Conservation (phyloP, 2,797 vertebrate species). For the Epinephelus coioides region DNA sequence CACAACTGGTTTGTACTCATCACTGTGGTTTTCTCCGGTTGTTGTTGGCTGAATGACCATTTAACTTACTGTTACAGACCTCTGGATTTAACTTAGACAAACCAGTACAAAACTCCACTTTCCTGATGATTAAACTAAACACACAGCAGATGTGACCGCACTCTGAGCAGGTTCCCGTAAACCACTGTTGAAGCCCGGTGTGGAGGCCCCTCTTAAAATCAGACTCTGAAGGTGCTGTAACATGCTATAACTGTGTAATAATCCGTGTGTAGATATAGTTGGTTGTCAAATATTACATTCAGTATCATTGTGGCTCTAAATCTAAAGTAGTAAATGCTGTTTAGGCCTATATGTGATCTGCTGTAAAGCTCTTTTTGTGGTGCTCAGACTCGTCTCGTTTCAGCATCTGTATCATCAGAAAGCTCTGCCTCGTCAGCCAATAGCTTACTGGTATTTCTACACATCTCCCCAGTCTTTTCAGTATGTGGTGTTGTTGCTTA, state of each 20-base stretch:
- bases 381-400: conserved; percentile 11
- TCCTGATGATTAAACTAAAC: background rate
- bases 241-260: conserved; percentile 64
- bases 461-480: background rate
- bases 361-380: conserved; percentile 35
- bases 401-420: background rate
- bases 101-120: background rate
- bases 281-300: conserved; percentile 63
- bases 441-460: background rate
- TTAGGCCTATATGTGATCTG: conserved; percentile 50
- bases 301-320: conserved; percentile 56
- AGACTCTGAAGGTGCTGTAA: conserved; percentile 47
- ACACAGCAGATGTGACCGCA: background rate
- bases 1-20: background rate
- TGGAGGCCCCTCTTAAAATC: conserved; percentile 12
- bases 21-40: background rate
- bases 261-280: conserved; percentile 56
- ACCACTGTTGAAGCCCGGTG: conserved; percentile 1
- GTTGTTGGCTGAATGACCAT: background rate
- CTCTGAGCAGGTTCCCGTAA: background rate
- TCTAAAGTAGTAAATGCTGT: conserved; percentile 63
- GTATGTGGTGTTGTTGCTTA: background rate
- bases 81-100: background rate
- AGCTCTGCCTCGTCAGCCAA: background rate
- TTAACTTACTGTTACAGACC: background rate